Base-by-base conservation (phyloP, 2,888 invertebrate genomes). In the Cheilosia vulpina region DNA sequence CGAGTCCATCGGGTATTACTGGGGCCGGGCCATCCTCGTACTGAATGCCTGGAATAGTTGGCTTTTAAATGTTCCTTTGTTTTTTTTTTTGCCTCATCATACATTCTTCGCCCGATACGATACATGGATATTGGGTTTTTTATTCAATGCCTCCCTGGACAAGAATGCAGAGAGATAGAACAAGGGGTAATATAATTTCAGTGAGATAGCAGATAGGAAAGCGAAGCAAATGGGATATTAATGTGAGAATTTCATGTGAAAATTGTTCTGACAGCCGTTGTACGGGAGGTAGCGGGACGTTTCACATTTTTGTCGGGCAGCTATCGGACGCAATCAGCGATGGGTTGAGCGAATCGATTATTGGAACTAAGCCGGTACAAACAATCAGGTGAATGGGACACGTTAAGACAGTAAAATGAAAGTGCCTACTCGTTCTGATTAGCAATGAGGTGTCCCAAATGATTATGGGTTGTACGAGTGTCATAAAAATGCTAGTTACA, bases 1-100 rank as follows among this genome's bases (percentile, higher is more conserved):
- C 66, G 52, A 31, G 21, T 68, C 73, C 75, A 65, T 80, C 50
- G 78, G 73, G 63, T 57, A 45, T 69, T 62, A 69, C 43, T 52
- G 11, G 50, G 55, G n/a, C n/a, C 38, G 21, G 17, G n/a, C 13
- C 41, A n/a, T 57, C 19, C 55, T 19, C 60, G 53, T 52, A 34
- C 31, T 24, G 62, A 17, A 62, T 43, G 50, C 21, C n/a, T 38
- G 71, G 27, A 47, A 58, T 38, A 38, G 21, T 52, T 41, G 62
- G 45, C 41, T 63, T 50, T 50, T 53, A 43, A 57, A 31, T 60
- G 38, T 62, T 15, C 13, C 53, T 19, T 17, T 11, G 2, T 38
- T 38, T 58, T 6, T 6, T 38, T 45, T 11, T 53, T 11, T 31
- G 31, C 2, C 21, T 53, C 53, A 34, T 50, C 52, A 52, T 66